Evolutionary conservation across 2,888 invertebrate species (phyloP).

Genomic region (Helleia helle): DNA sequence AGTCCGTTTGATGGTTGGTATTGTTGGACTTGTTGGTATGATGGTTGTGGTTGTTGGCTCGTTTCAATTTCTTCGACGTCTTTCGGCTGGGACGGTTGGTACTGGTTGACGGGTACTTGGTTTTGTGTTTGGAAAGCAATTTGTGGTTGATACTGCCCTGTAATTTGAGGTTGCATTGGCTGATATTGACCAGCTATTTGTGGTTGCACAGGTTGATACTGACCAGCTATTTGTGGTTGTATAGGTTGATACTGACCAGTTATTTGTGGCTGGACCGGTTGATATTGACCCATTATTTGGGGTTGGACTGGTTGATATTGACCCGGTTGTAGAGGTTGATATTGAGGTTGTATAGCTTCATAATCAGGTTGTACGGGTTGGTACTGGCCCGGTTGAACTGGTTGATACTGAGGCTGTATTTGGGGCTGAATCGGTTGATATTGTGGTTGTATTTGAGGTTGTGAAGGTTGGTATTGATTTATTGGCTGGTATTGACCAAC

Average conservation of each 20-base stretch:
- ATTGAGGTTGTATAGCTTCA: conserved; percentile 20
- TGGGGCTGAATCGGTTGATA: conserved; percentile 24
- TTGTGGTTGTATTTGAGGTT: conserved; percentile 25
- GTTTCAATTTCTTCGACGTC: conserved; percentile 21
- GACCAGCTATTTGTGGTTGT: conserved; percentile 18
- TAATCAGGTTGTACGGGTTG: conserved; percentile 19
- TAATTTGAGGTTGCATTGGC: conserved; percentile 3
- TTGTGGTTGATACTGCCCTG: conserved; percentile 15
- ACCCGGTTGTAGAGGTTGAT: conserved; percentile 19
- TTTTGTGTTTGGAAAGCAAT: conserved; percentile 10
- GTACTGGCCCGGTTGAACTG: conserved; percentile 20
- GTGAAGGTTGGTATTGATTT: conserved; percentile 27
- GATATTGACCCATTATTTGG: conserved; percentile 18
- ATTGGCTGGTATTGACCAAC: conserved; percentile 27
- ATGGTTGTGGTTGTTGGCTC: not conserved
- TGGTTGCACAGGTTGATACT: conserved; percentile 19
- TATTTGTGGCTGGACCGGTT: conserved; percentile 16
- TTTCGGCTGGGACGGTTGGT: conserved; percentile 12
- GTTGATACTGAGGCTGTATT: conserved; percentile 30
- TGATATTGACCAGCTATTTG: conserved; percentile 9
- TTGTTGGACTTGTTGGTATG: conserved; percentile 14
- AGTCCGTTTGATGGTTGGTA: conserved; percentile 25
- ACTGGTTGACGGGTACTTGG: conserved; percentile 13
- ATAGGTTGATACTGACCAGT: conserved; percentile 15
- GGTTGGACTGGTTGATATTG: conserved; percentile 20